A percentile compares a stretch with the other conserved stretches of the same genome.
phyloP scores from a whole-genome alignment of 2,113 vertebrate genomes.

The Lonchura striata region DNA sequence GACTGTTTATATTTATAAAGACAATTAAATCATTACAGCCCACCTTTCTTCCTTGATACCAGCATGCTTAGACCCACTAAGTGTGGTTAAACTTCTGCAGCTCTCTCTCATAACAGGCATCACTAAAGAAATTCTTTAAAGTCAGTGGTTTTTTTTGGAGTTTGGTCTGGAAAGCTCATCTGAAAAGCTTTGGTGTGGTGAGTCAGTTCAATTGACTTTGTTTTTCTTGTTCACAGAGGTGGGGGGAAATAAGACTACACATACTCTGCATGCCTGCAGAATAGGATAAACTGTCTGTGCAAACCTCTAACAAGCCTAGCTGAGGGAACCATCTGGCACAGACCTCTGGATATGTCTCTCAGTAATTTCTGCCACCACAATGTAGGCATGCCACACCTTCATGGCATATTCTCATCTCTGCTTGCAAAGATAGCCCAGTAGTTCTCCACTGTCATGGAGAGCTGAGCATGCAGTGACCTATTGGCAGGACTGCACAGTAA shows the following conservation, averaged over 20 bases:
- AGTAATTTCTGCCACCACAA: background rate
- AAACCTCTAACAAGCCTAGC: background rate
- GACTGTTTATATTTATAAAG: background rate
- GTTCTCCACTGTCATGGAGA: background rate
- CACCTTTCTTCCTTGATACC: background rate
- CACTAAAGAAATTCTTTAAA: background rate
- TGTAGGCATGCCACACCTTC: background rate
- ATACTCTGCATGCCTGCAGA: background rate
- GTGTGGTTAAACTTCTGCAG: background rate
- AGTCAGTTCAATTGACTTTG: background rate
- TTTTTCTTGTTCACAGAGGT: background rate
- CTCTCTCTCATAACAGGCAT: background rate
- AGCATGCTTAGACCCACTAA: background rate
- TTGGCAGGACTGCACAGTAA: background rate
- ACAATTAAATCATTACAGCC: background rate
- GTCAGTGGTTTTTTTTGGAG: background rate
- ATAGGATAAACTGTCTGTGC: background rate
- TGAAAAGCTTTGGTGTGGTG: background rate
- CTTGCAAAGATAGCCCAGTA: background rate
- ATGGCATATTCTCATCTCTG: background rate
- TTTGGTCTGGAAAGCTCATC: background rate
- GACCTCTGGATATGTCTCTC: background rate
- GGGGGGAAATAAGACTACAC: rapidly evolving
- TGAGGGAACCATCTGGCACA: background rate
- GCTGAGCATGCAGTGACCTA: background rate